phyloP scores from a whole-genome alignment of 2,113 vertebrate genomes.

The Haemorhous mexicanus region DNA sequence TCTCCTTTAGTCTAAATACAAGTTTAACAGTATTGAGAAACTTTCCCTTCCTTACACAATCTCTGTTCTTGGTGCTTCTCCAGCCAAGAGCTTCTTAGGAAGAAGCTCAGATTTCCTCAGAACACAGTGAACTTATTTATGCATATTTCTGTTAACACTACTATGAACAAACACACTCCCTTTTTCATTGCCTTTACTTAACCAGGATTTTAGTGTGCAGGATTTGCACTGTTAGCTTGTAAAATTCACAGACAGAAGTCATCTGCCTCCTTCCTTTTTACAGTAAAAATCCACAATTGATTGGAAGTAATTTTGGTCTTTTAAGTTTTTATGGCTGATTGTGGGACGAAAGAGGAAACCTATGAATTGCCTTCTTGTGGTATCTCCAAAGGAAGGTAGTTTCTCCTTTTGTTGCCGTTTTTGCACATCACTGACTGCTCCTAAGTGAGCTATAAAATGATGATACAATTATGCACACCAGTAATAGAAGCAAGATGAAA shows the following conservation, averaged over 20 bases:
- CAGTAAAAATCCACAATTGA: neutral
- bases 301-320: neutral
- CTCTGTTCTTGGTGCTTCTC: neutral
- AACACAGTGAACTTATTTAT: neutral
- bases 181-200: neutral
- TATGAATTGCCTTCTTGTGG: neutral
- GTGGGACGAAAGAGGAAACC: neutral
- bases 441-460: neutral
- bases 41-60: rapidly evolving
- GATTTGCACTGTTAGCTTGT: neutral
- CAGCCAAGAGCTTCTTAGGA: neutral
- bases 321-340: neutral
- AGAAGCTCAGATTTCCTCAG: neutral
- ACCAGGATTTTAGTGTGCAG: neutral
- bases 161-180: neutral
- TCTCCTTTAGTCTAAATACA: neutral
- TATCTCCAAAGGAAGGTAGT: neutral
- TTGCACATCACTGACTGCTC: neutral
- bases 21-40: neutral
- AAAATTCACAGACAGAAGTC: neutral
- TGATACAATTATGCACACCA: neutral
- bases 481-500: neutral
- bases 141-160: neutral
- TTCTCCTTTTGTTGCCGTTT: neutral
- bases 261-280: neutral